These are phyloP conservation scores for Ranitomeya imitator DNA, from an alignment of 2,113 vertebrate genomes.

Conservation along the genomic window DNA sequence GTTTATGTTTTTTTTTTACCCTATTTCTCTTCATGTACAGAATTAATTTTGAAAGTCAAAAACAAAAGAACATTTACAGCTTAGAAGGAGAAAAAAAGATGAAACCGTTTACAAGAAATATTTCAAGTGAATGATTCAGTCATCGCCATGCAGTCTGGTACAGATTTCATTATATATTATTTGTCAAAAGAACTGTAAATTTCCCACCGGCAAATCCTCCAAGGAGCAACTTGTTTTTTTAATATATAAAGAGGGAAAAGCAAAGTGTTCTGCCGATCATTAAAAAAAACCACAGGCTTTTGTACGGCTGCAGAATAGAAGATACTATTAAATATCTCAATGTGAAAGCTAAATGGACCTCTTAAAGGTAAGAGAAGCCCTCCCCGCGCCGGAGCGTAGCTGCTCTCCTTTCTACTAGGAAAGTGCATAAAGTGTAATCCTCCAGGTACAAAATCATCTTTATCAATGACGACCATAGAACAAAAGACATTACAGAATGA, in stretches of 20 bases:
- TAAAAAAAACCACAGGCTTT: not conserved
- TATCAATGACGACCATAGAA: not conserved
- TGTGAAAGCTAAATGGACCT: not conserved
- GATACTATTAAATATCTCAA: not conserved
- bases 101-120: not conserved
- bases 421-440: not conserved
- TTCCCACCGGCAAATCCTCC: not conserved
- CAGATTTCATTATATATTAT: not conserved
- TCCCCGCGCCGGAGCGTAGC: too few species aligned
- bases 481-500: not conserved
- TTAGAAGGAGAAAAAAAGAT: not conserved
- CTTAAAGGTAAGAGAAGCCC: not conserved
- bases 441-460: not conserved
- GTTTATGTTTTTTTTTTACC: not conserved
- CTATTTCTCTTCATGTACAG: not conserved
- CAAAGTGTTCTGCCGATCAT: slow-evolving; percentile 9
- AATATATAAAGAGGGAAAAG: slow-evolving; percentile 1
- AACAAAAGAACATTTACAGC: not conserved
- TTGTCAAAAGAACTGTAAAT: not conserved
- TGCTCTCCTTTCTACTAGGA: not conserved
- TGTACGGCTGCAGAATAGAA: not conserved
- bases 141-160: not conserved
- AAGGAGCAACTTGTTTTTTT: not conserved
- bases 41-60: not conserved
- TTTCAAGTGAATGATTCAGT: not conserved